Evolutionary conservation across 2,113 vertebrate genomes (phyloP), one percentile per base, ranked within the genome.

Genomic region (Saimiri boliviensis): DNA sequence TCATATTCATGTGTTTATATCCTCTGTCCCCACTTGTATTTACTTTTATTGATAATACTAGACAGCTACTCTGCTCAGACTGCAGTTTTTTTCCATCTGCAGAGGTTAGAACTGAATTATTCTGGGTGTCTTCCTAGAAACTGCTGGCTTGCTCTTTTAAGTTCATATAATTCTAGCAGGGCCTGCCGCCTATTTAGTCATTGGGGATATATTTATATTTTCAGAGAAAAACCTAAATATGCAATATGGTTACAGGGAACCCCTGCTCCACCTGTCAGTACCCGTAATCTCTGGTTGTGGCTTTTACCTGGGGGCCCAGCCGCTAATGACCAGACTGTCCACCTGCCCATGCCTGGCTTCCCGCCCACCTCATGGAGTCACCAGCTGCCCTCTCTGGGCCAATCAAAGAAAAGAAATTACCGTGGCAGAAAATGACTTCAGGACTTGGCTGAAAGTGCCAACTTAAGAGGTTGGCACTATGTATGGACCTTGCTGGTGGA

Each of bases 401-500:
- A 93, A 68, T 86, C 42, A 85, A 95, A 93, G 74, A 71, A 77
- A 94, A 96, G 76, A 71, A 91, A 94, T 88, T 37, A 73, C 19
- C 47, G 27, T 27, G 56, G 83, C 80, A 89, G 47, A 58, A 80
- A 94, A 88, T 86, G 83, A 89, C 94, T 79, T 56, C 35, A 58
- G 85, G 11, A 91, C 35, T 90, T 92, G 91, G 70, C 86, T 88
- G n/a, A 32, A 58, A 95, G 93, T 23, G 56, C 11, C 14, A 27
- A 73, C 93, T 94, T 96, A 49, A 93, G 93, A 80, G 47, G n/a
- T 85, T 94, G 96, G 91, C 89, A 85, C 40, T 14, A 1, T 10
- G 6, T 25, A 9, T 30, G 49, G 85, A 54, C 35, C 71, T 91
- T 85, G n/a, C 58, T 96, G 92, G 40, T 81, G 30, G 45, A 60